Conservation (phyloP, 2,113 vertebrate species). For the Platycercus adscitus region DNA sequence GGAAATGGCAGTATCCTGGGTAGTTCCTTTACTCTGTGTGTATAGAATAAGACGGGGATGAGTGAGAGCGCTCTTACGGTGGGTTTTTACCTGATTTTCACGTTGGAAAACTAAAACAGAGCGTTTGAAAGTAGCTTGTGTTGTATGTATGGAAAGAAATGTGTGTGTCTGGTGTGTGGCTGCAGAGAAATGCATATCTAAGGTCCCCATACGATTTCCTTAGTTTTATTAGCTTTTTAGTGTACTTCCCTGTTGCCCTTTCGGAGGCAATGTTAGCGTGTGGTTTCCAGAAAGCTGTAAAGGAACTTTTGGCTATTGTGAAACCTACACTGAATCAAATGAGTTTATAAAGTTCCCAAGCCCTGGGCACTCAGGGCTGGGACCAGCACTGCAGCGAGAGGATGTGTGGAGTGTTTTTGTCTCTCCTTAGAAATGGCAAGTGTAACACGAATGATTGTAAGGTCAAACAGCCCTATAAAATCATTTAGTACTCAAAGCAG, state of each 20-base stretch:
- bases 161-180: not conserved
- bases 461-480: slow-evolving; percentile 63
- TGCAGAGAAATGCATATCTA: not conserved
- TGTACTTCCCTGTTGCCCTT: slow-evolving; percentile 26
- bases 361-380: slow-evolving; percentile 34
- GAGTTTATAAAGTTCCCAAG: slow-evolving; percentile 66
- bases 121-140: not conserved
- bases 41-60: not conserved
- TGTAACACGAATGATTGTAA: slow-evolving; percentile 54
- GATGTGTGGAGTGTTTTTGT: slow-evolving; percentile 60
- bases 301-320: slow-evolving; percentile 70
- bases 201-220: slow-evolving; percentile 21
- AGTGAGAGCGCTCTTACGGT: not conserved
- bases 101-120: not conserved
- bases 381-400: slow-evolving; percentile 49
- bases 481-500: slow-evolving; percentile 47
- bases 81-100: not conserved
- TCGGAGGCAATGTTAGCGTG: slow-evolving; percentile 14
- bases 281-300: slow-evolving; percentile 62
- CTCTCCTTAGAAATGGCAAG: slow-evolving; percentile 61
- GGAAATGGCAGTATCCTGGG: slow-evolving; percentile 23
- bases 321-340: slow-evolving; percentile 62
- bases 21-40: not conserved
- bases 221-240: slow-evolving; percentile 34
- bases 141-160: not conserved